Percentiles rank a stretch among this genome's conserved stretches.
Evolutionary conservation across 2,113 vertebrate genomes (phyloP).

Genomic region (Bos indicus): DNA sequence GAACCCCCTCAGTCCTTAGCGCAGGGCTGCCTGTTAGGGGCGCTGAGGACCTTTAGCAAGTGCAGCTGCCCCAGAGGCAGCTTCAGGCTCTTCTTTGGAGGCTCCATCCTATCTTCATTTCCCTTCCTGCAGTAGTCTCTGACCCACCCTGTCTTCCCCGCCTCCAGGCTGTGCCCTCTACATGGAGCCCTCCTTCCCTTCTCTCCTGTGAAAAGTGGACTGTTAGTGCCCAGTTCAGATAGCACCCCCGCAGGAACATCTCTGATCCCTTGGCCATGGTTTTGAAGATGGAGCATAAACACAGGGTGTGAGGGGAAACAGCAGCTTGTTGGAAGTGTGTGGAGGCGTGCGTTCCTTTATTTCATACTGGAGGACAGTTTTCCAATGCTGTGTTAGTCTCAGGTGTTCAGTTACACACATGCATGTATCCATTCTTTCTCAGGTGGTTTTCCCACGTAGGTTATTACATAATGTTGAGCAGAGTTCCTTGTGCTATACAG

Average conservation of each 20-base stretch:
- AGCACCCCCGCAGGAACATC: too few relatives aligned
- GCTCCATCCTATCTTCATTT: rapidly evolving
- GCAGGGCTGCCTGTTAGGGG: background rate
- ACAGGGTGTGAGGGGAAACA: too few relatives aligned
- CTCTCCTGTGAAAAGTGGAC: background rate
- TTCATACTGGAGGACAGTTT: background rate
- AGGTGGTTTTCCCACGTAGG: background rate
- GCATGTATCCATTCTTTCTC: background rate
- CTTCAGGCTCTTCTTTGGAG: background rate
- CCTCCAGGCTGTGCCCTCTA: background rate
- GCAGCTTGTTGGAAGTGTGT: background rate
- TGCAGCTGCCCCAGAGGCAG: background rate
- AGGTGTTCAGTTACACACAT: background rate
- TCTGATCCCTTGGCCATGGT: too few relatives aligned
- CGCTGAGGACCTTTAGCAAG: background rate
- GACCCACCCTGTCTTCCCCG: rapidly evolving
- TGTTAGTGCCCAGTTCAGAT: rapidly evolving
- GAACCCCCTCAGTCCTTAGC: background rate
- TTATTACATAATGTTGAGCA: background rate
- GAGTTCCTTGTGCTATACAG: background rate
- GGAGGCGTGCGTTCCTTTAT: background rate
- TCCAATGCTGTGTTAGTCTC: background rate
- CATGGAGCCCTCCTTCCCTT: background rate
- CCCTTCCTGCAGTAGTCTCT: background rate
- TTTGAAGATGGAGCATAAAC: background rate